Percentiles rank a stretch among this genome's conserved stretches.
Conservation (phyloP, 2,797 vertebrate genomes). For the Philypnodon macrostomus region DNA sequence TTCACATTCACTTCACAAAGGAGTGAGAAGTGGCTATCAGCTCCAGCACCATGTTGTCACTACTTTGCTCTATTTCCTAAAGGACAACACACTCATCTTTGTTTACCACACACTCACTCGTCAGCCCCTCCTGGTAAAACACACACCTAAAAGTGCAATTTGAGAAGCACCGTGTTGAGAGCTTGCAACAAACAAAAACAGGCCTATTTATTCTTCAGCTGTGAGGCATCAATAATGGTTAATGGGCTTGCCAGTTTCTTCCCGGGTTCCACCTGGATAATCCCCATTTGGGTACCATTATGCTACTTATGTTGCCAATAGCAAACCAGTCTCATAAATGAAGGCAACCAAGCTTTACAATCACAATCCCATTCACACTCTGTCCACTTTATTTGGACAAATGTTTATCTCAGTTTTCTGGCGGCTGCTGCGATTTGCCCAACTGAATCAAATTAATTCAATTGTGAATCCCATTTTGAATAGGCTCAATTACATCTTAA, state of each 20-base stretch:
- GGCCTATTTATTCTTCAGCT: slow-evolving; percentile 35
- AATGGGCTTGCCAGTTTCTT: slow-evolving; percentile 30
- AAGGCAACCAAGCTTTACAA: slow-evolving; percentile 27
- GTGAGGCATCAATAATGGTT: slow-evolving; percentile 46
- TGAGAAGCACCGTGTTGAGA: slow-evolving; percentile 32
- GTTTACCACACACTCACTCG: slow-evolving; percentile 38
- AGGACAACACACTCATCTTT: slow-evolving; percentile 49
- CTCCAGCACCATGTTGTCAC: slow-evolving; percentile 36
- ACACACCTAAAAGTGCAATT: slow-evolving; percentile 21
- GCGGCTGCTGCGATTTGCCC: slow-evolving; percentile 37
- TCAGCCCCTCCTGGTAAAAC: not conserved
- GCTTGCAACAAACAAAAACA: slow-evolving; percentile 33
- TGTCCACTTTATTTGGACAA: slow-evolving; percentile 43
- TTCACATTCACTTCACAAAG: slow-evolving; percentile 13
- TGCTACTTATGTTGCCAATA: slow-evolving; percentile 29
- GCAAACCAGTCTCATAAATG: slow-evolving; percentile 24
- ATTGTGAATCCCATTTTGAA: slow-evolving; percentile 33
- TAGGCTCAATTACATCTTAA: slow-evolving; percentile 44
- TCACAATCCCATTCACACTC: slow-evolving; percentile 20
- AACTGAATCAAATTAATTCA: slow-evolving; percentile 58
- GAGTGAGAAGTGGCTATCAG: slow-evolving; percentile 31
- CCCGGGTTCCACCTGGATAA: slow-evolving; percentile 47
- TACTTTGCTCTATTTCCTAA: slow-evolving; percentile 41
- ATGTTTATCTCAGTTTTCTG: slow-evolving; percentile 31
- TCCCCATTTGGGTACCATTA: slow-evolving; percentile 42